Conservation (phyloP, 2,888 invertebrate genomes). For the Parnassius apollo region DNA sequence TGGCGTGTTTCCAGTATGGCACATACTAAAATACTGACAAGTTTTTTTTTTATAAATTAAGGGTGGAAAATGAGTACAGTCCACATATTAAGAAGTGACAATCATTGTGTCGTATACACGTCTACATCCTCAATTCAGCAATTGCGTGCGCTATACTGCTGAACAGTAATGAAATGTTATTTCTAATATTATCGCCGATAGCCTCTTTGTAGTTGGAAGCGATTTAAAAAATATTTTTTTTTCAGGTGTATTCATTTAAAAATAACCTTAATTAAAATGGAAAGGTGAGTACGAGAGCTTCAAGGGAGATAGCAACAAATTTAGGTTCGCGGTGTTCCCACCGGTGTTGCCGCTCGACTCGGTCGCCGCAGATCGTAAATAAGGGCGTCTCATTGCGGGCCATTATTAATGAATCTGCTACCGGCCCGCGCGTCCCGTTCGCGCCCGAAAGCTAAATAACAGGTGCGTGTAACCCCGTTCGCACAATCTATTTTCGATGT, state of each 20-base stretch:
- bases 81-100: too few species aligned
- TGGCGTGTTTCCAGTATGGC: conserved; percentile 24
- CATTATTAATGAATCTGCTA: conserved; percentile 79
- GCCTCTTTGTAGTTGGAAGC: too few species aligned
- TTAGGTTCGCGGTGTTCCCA: conserved; percentile 6
- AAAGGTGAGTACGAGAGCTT: not conserved
- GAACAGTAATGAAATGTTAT: too few species aligned
- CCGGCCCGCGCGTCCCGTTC: conserved; percentile 58
- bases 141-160: too few species aligned
- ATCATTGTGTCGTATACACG: too few species aligned
- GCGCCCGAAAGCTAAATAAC: conserved; percentile 75
- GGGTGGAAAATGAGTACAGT: too few species aligned
- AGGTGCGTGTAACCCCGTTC: conserved; percentile 81
- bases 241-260: not conserved
- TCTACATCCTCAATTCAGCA: too few species aligned
- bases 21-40: conserved; percentile 17
- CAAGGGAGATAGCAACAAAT: conserved; percentile 5
- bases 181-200: too few species aligned
- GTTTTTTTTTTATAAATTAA: too few species aligned
- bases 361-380: conserved; percentile 74
- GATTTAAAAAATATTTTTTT: conserved; percentile 1
- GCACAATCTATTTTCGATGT: conserved; percentile 81
- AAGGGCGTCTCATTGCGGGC: conserved; percentile 77
- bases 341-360: conserved; percentile 33
- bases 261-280: conserved; percentile 12